A percentile compares a stretch with the other conserved stretches of the same genome.
phyloP scores from a whole-genome alignment of 2,888 invertebrate genomes.

The Eurytoma californica region DNA sequence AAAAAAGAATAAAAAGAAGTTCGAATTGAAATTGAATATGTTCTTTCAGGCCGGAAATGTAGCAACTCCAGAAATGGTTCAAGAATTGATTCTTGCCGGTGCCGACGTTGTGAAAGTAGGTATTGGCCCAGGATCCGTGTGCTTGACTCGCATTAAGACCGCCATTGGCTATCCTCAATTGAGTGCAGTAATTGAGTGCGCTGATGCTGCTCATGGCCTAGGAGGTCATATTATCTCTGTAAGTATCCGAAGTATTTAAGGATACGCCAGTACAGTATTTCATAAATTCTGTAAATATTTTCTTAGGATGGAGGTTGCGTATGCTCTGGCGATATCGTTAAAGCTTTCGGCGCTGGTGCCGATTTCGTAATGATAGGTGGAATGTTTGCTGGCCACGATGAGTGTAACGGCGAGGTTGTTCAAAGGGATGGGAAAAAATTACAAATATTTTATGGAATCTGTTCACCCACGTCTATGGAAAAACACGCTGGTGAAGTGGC shows the following conservation, averaged over 20 bases:
- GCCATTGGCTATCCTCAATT: slow-evolving; percentile 95
- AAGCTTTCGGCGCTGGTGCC: slow-evolving; percentile 95
- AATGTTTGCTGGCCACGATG: slow-evolving; percentile 95
- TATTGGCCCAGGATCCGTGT: slow-evolving; percentile 92
- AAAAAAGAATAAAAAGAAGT: no score
- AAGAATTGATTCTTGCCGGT: slow-evolving; percentile 93
- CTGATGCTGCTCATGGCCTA: slow-evolving; percentile 95
- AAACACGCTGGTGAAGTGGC: slow-evolving; percentile 87
- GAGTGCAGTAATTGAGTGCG: slow-evolving; percentile 94
- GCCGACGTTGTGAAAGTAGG: slow-evolving; percentile 96
- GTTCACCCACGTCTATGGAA: slow-evolving; percentile 91
- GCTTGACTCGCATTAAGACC: slow-evolving; percentile 94
- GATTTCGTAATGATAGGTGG: slow-evolving; percentile 98
- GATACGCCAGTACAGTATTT: background rate
- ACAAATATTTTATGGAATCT: slow-evolving; percentile 95
- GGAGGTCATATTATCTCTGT: slow-evolving; percentile 96
- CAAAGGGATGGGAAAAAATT: slow-evolving; percentile 86
- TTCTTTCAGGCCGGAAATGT: slow-evolving; percentile 91
- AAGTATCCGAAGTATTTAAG: slow-evolving; percentile 60
- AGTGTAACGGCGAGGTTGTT: slow-evolving; percentile 90
- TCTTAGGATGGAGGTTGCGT: slow-evolving; percentile 93
- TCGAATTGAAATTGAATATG: background rate
- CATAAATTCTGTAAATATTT: slow-evolving; percentile 36
- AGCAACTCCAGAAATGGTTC: slow-evolving; percentile 98
- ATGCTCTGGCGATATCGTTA: slow-evolving; percentile 95